Evolutionary conservation across 2,113 vertebrate genomes (phyloP).

Genomic region (Brachionichthys hirsutus): DNA sequence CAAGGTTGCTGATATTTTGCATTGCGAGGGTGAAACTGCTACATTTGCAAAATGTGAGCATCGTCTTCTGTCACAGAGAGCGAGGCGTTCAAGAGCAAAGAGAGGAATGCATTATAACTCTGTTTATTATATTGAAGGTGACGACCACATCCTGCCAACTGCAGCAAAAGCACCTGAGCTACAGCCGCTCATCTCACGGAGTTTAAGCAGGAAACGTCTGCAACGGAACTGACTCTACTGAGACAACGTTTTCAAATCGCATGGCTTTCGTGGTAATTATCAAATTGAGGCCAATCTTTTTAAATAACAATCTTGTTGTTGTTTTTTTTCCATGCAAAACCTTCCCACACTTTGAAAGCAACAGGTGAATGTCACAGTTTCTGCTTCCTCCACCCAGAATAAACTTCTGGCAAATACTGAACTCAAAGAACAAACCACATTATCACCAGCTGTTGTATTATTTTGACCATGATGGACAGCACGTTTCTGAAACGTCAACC

Average conservation of each 20-base stretch:
- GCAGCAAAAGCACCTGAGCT: neutral
- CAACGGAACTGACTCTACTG: neutral
- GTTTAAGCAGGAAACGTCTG: neutral
- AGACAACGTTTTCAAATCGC: neutral
- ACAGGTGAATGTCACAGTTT: slow-evolving; percentile 13
- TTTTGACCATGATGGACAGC: neutral
- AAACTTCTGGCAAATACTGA: too few relatives aligned
- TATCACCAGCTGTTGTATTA: too few relatives aligned
- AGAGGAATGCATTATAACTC: neutral
- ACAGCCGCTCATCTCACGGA: neutral
- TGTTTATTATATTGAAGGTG: neutral
- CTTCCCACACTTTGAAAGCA: slow-evolving; percentile 14
- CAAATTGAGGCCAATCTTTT: neutral
- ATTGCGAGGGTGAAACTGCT: too few relatives aligned
- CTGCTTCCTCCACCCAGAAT: neutral
- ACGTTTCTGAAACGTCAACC: neutral
- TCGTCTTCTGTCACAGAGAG: too few relatives aligned
- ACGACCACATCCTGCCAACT: slow-evolving; percentile 21
- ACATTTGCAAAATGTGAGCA: too few relatives aligned
- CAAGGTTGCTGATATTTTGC: too few relatives aligned
- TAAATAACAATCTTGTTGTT: neutral
- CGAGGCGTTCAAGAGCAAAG: too few relatives aligned
- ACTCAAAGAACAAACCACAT: too few relatives aligned
- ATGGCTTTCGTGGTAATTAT: neutral
- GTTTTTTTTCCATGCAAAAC: neutral